Conservation (phyloP, 2,888 invertebrate genomes). For the Pyrochroa serraticornis region DNA sequence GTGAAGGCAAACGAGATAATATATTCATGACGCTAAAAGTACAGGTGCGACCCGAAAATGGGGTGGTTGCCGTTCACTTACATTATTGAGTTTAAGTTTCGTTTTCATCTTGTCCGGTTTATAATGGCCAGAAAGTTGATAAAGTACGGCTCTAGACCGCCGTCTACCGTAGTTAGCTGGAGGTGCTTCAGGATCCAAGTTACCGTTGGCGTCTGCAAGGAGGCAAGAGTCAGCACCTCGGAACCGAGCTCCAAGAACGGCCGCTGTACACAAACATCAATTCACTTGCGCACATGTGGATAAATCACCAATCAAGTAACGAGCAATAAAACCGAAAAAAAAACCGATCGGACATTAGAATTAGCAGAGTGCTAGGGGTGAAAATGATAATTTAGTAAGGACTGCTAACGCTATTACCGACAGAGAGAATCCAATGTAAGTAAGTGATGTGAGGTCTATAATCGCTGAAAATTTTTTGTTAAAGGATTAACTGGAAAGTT, state of each 20-base stretch:
- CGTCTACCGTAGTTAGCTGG: slow-evolving; percentile 90
- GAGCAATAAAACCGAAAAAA: not conserved
- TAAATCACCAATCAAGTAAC: not conserved
- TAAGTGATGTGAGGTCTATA: too few relatives aligned
- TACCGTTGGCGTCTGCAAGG: slow-evolving; percentile 82
- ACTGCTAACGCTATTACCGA: too few relatives aligned
- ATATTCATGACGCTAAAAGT: too few relatives aligned
- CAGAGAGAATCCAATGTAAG: too few relatives aligned
- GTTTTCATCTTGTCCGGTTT: slow-evolving; percentile 92
- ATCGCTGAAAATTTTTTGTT: too few relatives aligned
- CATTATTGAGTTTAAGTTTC: slow-evolving; percentile 93
- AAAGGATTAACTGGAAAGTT: too few relatives aligned
- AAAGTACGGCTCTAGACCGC: slow-evolving; percentile 92
- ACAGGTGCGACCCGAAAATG: not conserved
- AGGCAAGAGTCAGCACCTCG: slow-evolving; percentile 80
- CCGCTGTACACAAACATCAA: slow-evolving; percentile 65
- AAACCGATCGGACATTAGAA: not conserved
- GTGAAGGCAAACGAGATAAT: too few relatives aligned
- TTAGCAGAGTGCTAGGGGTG: too few relatives aligned
- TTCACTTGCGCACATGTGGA: slow-evolving; percentile 17
- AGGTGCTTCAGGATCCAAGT: slow-evolving; percentile 75
- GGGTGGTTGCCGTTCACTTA: slow-evolving; percentile 63
- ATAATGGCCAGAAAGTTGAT: slow-evolving; percentile 96
- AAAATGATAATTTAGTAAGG: too few relatives aligned
- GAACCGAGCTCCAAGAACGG: slow-evolving; percentile 79